Base-by-base conservation (phyloP, 2,113 vertebrate genomes). In the Crotalus horridus region DNA sequence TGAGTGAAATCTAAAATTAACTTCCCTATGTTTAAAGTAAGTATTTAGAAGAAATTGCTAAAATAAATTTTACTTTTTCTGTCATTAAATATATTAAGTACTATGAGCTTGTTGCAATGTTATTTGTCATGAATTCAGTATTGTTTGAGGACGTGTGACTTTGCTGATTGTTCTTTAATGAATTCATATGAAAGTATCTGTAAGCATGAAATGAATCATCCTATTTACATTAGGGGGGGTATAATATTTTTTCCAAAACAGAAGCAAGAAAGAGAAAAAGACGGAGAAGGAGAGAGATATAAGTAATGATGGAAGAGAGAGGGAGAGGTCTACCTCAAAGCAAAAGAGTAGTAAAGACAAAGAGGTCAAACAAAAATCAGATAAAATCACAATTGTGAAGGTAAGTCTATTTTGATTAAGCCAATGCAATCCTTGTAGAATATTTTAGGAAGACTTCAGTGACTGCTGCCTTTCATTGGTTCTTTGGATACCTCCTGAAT, bases 211-310 rank as follows among this genome's bases (percentile, higher is more conserved):
- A 29, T 58, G 21, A 56, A 59, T 15, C 33, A 17, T 46, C n/a
- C 33, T 48, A 91, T 58, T 56, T 85, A 15, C 33, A 91, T 21
- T 15, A 21, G 81, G 29, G 51, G 43, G 43, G 51, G 23, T 17
- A 48, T 87, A 15, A 53, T 85, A n/a, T 56, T 59, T 89, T 1
- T 51, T 89, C 55, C 91, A 91, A 92, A 97, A 92, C 96, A 98
- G 98, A 97, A 98, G 97, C 92, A 99, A 98, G 96, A 99, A 98
- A 93, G 98, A 99, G 94, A 99, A 98, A 96, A 98, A 97, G 95
- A 98, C 97, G 95, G 98, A 98, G 54, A 98, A 97, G 95, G 98
- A 97, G 61, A 97, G 95, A 89, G 98, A 98, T 85, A 97, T 98
- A 93, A 98, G 98, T 95, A 97, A 96, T 93, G 98, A 99, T 93